Percentiles rank a stretch among this genome's conserved stretches.
phyloP scores from a whole-genome alignment of 2,797 vertebrate species.

The Staurois parvus region DNA sequence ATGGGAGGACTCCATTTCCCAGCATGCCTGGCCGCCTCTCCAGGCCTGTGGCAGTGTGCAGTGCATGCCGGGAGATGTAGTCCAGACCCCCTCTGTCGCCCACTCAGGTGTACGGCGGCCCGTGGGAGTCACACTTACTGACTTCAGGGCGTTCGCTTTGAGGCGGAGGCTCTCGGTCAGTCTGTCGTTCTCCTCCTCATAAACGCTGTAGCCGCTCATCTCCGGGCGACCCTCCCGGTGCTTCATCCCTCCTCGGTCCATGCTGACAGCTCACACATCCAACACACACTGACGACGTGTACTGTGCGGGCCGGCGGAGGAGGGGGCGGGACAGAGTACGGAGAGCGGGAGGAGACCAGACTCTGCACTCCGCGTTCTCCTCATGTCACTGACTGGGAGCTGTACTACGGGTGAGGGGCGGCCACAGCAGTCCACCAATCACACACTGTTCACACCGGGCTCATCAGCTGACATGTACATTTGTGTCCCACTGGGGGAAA shows the following conservation, averaged over 20 bases:
- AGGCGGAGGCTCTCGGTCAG: constrained; percentile 89
- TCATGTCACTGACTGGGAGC: neutral
- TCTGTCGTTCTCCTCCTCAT: constrained; percentile 94
- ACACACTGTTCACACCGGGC: too few species aligned
- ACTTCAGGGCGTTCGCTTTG: constrained; percentile 94
- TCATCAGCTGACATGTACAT: too few species aligned
- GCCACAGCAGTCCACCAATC: too few species aligned
- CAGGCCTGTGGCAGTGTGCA: too few species aligned
- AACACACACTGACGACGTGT: constrained; percentile 51
- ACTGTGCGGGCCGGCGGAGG: neutral
- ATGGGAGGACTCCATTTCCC: constrained; percentile 17
- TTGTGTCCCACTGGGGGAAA: too few species aligned
- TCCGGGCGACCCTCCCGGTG: constrained; percentile 49
- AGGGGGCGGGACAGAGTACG: constrained; percentile 9
- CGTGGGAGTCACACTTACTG: constrained; percentile 78
- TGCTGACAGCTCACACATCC: constrained; percentile 16
- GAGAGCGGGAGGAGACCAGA: constrained; percentile 11
- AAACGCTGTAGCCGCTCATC: constrained; percentile 89
- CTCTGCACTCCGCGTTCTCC: neutral
- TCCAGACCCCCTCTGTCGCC: neutral
- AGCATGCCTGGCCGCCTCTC: neutral
- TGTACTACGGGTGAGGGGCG: too few species aligned
- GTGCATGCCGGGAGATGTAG: constrained; percentile 25
- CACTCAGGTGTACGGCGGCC: neutral
- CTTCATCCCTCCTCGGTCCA: constrained; percentile 60